Evolutionary conservation across 2,888 invertebrate genomes (phyloP), one percentile per base, ranked within the genome.

Genomic region (Torymus auratus): DNA sequence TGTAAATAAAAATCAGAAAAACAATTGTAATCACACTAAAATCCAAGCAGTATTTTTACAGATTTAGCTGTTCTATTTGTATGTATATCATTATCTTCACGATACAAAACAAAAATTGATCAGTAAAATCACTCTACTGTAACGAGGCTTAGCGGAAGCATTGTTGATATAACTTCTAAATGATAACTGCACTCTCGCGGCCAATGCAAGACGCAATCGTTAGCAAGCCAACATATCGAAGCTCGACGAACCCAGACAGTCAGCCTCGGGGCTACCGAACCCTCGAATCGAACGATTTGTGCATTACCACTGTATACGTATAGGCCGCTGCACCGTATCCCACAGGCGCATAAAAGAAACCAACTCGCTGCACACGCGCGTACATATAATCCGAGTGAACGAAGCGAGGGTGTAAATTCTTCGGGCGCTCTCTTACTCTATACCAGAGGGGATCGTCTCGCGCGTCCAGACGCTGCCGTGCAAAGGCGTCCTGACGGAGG

Each of bases 341-440:
- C n/a, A 23, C 11, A 61, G 15, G 15, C 20, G 12, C 61, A 23
- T 23, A 61, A 13, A 41, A 41, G 41, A 41, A 41, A 4, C 41
- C 7, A 41, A 41, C 41, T 10, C 41, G 41, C 41, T 41, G 41
- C 41, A 41, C 41, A 41, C 7, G 41, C 41, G 20, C 20, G 20
- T 61, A 14, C 58, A 65, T 20, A 50, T 41, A 20, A 71, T 41
- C 41, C 41, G 41, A 67, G 20, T 17, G 68, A 61, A 53, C 65
- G 65, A 52, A 56, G 77, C 72, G 73, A 73, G 86, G 85, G 86
- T 86, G 87, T 88, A 88, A 88, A 87, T 88, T 86, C 86, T 78
- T 81, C 72, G 53, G 64, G n/a, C 17, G 53, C 13, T 20, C 20
- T 56, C 71, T 14, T 10, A 41, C 20, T 72, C 56, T 76, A 58